These are phyloP conservation scores for Pseudomyrmex cubaensis DNA, from an alignment of 1,140 invertebrate species.

Conservation along the genomic window DNA sequence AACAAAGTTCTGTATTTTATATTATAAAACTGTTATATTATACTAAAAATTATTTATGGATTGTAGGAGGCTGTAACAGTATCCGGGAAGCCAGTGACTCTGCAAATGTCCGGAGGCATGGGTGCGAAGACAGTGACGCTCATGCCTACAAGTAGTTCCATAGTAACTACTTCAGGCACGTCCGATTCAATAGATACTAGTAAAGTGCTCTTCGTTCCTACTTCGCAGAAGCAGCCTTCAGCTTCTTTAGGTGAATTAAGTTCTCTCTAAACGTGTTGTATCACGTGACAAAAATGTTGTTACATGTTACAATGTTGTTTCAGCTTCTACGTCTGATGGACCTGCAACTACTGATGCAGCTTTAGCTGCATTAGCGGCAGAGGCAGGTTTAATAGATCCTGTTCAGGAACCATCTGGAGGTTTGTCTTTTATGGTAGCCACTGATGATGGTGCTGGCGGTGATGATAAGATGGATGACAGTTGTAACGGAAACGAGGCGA, in stretches of 20 bases:
- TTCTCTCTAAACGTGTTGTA: not conserved
- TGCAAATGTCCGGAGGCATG: conserved; percentile 87
- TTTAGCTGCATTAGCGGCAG: conserved; percentile 88
- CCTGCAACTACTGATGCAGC: conserved; percentile 89
- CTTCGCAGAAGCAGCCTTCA: conserved; percentile 85
- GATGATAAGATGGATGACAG: conserved; percentile 81
- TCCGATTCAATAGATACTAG: conserved; percentile 81
- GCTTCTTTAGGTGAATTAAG: conserved; percentile 82
- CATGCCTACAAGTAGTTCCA: conserved; percentile 83
- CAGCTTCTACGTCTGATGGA: conserved; percentile 86
- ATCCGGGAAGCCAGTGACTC: conserved; percentile 90
- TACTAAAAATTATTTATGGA: conserved; percentile 17
- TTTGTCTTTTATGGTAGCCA: conserved; percentile 82
- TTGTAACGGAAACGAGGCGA: conserved; percentile 82
- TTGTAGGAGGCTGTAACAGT: conserved; percentile 87
- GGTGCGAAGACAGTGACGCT: conserved; percentile 86
- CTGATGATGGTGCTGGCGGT: conserved; percentile 76
- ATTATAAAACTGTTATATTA: not conserved
- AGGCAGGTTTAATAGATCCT: conserved; percentile 88
- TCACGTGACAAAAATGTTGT: not conserved
- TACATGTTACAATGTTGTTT: conserved; percentile 67
- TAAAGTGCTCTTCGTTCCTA: conserved; percentile 86
- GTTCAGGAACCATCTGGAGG: conserved; percentile 83
- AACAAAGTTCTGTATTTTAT: not conserved
- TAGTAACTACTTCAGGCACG: conserved; percentile 79